A percentile compares a stretch with the other conserved stretches of the same genome.
Conservation (phyloP, 2,797 vertebrate genomes). For the Aythya fuligula region DNA sequence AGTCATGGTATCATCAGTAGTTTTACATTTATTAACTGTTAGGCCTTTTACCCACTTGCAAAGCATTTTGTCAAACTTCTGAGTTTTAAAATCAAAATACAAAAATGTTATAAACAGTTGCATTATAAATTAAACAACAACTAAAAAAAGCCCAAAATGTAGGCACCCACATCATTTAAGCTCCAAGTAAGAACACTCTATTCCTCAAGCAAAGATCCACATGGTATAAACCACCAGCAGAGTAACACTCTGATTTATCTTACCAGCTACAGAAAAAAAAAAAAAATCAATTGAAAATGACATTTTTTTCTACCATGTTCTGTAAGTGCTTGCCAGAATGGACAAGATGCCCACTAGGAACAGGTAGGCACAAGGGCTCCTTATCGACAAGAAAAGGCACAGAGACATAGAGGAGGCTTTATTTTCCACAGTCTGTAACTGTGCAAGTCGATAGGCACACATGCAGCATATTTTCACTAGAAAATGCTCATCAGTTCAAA, state of each 20-base stretch:
- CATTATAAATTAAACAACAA: not conserved
- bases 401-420: not conserved
- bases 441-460: not conserved
- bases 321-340: not conserved
- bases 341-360: not conserved
- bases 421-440: not conserved
- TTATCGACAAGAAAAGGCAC: not conserved
- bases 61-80: not conserved
- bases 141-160: not conserved
- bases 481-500: not conserved
- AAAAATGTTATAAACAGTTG: not conserved
- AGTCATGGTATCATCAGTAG: not conserved
- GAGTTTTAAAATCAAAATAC: not conserved
- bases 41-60: rapidly evolving
- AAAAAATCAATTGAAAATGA: not conserved
- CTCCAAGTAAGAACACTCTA: not conserved
- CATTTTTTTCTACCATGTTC: not conserved
- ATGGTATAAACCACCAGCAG: not conserved
- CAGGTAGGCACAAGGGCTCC: not conserved
- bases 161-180: not conserved
- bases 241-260: not conserved
- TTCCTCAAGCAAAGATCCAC: not conserved
- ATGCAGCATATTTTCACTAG: not conserved
- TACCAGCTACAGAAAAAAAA: not conserved
- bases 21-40: not conserved